These are phyloP conservation scores for Andrena dorsata DNA, from an alignment of 2,888 invertebrate genomes.

Conservation along the genomic window DNA sequence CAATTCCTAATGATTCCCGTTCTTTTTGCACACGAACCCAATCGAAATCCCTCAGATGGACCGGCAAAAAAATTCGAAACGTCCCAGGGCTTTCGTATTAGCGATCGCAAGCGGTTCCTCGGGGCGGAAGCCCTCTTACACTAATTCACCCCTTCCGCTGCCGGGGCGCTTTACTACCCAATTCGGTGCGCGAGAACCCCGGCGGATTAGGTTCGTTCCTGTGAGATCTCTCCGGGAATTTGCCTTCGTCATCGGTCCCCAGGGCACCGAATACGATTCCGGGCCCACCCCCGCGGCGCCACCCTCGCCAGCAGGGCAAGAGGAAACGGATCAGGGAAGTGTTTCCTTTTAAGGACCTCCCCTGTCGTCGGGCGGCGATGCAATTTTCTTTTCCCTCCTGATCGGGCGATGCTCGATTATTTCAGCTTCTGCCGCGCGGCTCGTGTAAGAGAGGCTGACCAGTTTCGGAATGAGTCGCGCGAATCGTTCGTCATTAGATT, in stretches of 20 bases:
- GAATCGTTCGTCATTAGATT: conserved; percentile 35
- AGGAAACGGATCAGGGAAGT: conserved; percentile 56
- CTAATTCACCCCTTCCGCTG: conserved; percentile 76
- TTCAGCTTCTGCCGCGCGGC: neutral
- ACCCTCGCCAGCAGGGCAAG: conserved; percentile 15
- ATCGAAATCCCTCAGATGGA: neutral
- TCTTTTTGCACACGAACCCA: neutral
- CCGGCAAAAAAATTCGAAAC: conserved; percentile 28
- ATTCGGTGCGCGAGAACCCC: conserved; percentile 70
- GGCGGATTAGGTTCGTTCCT: conserved; percentile 75
- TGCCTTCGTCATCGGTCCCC: conserved; percentile 73
- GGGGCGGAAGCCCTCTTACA: conserved; percentile 61
- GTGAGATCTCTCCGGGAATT: conserved; percentile 73
- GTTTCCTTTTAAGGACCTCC: conserved; percentile 36
- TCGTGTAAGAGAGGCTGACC: conserved; percentile 3
- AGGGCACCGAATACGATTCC: conserved; percentile 67
- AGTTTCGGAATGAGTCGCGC: conserved; percentile 24
- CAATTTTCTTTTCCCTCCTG: conserved; percentile 30
- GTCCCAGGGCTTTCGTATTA: conserved; percentile 39
- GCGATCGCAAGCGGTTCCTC: conserved; percentile 6
- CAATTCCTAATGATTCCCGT: neutral
- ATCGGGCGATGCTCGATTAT: conserved; percentile 34
- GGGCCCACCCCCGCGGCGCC: conserved; percentile 25
- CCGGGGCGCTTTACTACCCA: conserved; percentile 73
- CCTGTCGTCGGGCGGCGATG: neutral